Evolutionary conservation across 2,888 invertebrate genomes (phyloP), one percentile per base, ranked within the genome.

Genomic region (Dicyrtomina minuta): DNA sequence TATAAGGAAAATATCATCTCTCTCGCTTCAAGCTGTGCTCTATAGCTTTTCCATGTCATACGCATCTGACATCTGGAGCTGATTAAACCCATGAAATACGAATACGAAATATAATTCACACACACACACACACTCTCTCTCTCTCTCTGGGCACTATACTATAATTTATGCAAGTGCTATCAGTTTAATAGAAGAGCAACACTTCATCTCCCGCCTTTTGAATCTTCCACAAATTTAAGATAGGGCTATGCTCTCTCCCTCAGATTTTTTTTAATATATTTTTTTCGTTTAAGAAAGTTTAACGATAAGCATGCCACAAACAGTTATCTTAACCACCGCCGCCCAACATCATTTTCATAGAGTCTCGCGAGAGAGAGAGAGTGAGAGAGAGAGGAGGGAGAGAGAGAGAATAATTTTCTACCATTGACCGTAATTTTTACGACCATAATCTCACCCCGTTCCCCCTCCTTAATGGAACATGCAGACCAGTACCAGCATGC

Each of bases 51-150:
- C 27, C 62, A 27, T 62, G 62, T 62, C 62, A 46, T n/a, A 27
- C 49, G n/a, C 62, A 62, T 62, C 62, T 62, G 62, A 62, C 62
- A 62, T 62, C 62, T 62, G 62, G 49, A 62, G 62, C 62, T 62
- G 62, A 62, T 62, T 62, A 62, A 62, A 62, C 22, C 62, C 62
- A 62, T 62, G 62, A 62, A 62, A 62, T 62, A 62, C 62, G 62
- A 62, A 49, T 62, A n/a, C n/a, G n/a, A n/a, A n/a, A n/a, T n/a
- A n/a, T n/a, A n/a, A n/a, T n/a, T n/a, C n/a, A n/a, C n/a, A n/a
- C n/a, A n/a, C n/a, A n/a, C n/a, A n/a, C n/a, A n/a, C n/a, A n/a
- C n/a, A n/a, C n/a, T n/a, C n/a, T n/a, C n/a, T n/a, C n/a, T n/a
- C n/a, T n/a, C n/a, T n/a, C n/a, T n/a, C n/a, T n/a, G n/a, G 27